Base-by-base conservation (phyloP, 1,140 invertebrate species). In the Drosophila arizonae region DNA sequence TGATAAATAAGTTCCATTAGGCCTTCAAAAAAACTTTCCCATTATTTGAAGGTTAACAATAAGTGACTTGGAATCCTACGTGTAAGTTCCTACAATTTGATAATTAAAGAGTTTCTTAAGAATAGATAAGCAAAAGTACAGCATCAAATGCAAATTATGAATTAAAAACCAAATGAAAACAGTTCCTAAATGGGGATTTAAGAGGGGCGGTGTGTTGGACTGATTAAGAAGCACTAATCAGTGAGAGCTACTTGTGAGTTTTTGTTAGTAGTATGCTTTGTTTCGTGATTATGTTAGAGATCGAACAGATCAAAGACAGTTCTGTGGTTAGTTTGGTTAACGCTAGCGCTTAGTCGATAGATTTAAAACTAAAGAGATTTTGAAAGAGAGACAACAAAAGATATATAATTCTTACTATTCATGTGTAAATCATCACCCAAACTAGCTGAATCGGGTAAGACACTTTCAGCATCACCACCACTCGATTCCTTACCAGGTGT, bases 401-500 rank as follows among this genome's bases (percentile, higher is more conserved):
- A 79, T 76, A 82, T 75, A 74, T 70, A 80, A 89, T 81, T 90
- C 90, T 91, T 91, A 91, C 90, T 91, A 91, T 91, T 91, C 89
- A 91, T 91, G 86, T 90, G 92, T 90, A 95, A 93, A 79, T 96
- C 94, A 90, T 96, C 96, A 76, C 95, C 94, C 68, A 97, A 94
- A 91, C 96, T 96, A 75, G 95, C 96, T 13, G 95, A 95, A 92
- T 97, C 96, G 2, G 96, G 95, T 41, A 96, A 94, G 43, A 96
- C 95, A 58, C 96, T 96, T 91, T 96, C 96, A 26, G 95, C 92
- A 93, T 96, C 96, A 55, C 95, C 94, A 61, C 94, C 94, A 48
- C 95, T 96, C 72, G 96, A 96, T 93, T 96, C 95, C 91, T 96
- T 96, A 17, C 96, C 95, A 57, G 95, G 95, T 81, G 94, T 95